Percentiles rank a stretch among this genome's conserved stretches.
These are phyloP conservation scores for Danio aesculapii DNA, from an alignment of 2,797 vertebrate genomes.

Conservation along the genomic window DNA sequence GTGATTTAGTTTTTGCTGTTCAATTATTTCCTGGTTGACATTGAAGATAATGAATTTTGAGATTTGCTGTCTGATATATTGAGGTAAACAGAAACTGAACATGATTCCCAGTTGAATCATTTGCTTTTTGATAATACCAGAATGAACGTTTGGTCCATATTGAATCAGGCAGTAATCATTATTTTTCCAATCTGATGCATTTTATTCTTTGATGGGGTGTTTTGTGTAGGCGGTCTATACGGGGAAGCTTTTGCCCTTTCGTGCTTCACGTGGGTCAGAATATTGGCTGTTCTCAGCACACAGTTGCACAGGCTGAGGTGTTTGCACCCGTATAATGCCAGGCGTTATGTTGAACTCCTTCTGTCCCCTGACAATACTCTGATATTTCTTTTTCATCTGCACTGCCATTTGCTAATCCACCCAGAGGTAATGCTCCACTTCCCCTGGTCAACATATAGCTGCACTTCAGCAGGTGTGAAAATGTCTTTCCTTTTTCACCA, in stretches of 20 bases:
- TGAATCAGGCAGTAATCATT: not conserved
- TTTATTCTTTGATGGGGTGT: not conserved
- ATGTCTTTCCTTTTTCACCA: constrained; percentile 27
- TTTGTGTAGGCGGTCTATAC: not conserved
- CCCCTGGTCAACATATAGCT: constrained; percentile 44
- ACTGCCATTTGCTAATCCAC: constrained; percentile 62
- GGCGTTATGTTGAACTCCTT: constrained; percentile 59
- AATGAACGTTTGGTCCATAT: not conserved
- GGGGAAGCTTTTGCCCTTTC: constrained; percentile 22
- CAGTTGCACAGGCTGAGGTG: constrained; percentile 57
- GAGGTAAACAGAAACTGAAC: not conserved
- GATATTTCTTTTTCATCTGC: constrained; percentile 67
- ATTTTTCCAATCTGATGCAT: not conserved
- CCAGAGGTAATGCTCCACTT: constrained; percentile 59
- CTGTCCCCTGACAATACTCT: constrained; percentile 59
- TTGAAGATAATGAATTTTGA: constrained; percentile 13
- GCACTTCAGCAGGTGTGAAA: constrained; percentile 51
- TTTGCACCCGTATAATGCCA: constrained; percentile 61
- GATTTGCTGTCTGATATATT: constrained; percentile 17
- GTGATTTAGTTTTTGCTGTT: not conserved
- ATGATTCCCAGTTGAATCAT: not conserved
- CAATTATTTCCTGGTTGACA: constrained; percentile 11
- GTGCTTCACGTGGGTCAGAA: constrained; percentile 31
- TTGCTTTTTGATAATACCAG: constrained; percentile 6
- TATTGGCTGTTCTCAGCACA: constrained; percentile 49